These are phyloP conservation scores for Euwallacea fornicatus DNA, from an alignment of 1,140 invertebrate species.

Conservation along the genomic window DNA sequence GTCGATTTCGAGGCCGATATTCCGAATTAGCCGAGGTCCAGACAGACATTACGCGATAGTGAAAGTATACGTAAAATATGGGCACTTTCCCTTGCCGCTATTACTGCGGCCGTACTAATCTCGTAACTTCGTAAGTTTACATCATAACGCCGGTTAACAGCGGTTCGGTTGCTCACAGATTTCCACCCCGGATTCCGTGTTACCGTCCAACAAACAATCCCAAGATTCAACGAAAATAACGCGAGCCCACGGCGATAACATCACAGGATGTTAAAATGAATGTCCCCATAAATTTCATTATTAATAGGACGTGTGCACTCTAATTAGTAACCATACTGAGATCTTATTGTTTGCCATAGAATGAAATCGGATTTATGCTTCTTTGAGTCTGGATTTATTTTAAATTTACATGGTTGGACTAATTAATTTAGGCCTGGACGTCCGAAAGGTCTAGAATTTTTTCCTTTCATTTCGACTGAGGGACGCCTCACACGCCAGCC, in stretches of 20 bases:
- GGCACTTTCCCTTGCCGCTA: constrained; percentile 50
- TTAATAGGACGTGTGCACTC: neutral
- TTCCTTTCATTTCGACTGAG: too few species aligned
- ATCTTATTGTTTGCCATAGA: neutral
- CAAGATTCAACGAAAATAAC: too few species aligned
- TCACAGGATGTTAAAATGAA: neutral
- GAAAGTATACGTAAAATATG: constrained; percentile 52
- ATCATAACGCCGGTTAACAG: constrained; percentile 6
- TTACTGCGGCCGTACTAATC: constrained; percentile 17
- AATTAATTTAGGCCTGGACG: too few species aligned
- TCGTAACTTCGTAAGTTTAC: constrained; percentile 19
- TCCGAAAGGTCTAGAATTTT: too few species aligned
- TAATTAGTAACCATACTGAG: neutral
- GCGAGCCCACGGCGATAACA: too few species aligned
- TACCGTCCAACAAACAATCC: too few species aligned
- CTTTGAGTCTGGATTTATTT: too few species aligned
- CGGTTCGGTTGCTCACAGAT: too few species aligned
- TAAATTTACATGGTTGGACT: too few species aligned
- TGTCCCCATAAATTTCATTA: constrained; percentile 4
- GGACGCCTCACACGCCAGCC: too few species aligned
- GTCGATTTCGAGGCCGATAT: constrained; percentile 41
- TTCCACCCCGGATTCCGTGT: too few species aligned
- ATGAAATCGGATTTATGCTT: too few species aligned
- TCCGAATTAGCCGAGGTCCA: constrained; percentile 40
- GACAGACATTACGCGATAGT: constrained; percentile 52